Conservation (phyloP, 2,797 vertebrate genomes). For the Nyctalus aviator region DNA sequence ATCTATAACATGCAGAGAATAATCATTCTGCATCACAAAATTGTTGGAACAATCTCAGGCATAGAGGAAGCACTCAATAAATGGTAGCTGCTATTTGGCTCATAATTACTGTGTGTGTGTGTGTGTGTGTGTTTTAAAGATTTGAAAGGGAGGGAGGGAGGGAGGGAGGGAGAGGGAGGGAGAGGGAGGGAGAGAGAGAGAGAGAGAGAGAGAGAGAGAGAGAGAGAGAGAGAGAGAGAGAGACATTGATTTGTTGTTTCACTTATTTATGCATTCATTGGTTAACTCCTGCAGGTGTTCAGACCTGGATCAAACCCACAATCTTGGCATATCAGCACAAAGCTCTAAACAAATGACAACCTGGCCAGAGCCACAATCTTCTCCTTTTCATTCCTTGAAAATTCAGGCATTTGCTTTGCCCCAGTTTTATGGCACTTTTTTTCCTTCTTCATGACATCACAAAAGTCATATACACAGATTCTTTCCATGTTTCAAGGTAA, state of each 20-base stretch:
- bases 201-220: background rate
- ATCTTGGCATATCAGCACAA: background rate
- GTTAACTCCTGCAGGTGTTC: background rate
- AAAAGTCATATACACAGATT: background rate
- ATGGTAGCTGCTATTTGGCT: background rate
- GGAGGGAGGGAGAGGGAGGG: too few species aligned
- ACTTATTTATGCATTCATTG: background rate
- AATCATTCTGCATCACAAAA: conserved; percentile 55
- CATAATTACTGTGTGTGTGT: background rate
- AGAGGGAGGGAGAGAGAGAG: too few species aligned
- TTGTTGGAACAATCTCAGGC: background rate
- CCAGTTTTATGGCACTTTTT: background rate
- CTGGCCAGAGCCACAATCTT: background rate
- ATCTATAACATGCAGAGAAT: conserved; percentile 53
- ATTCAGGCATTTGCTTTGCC: conserved; percentile 21
- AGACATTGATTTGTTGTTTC: background rate
- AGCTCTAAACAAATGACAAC: background rate
- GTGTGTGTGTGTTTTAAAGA: background rate
- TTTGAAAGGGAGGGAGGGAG: background rate
- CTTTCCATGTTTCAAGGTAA: background rate
- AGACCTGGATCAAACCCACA: background rate
- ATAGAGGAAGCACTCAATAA: background rate
- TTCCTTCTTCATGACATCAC: background rate
- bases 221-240: background rate
- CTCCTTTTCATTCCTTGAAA: background rate